Evolutionary conservation across 2,113 vertebrate genomes (phyloP), one percentile per base, ranked within the genome.

Genomic region (Prolemur simus): DNA sequence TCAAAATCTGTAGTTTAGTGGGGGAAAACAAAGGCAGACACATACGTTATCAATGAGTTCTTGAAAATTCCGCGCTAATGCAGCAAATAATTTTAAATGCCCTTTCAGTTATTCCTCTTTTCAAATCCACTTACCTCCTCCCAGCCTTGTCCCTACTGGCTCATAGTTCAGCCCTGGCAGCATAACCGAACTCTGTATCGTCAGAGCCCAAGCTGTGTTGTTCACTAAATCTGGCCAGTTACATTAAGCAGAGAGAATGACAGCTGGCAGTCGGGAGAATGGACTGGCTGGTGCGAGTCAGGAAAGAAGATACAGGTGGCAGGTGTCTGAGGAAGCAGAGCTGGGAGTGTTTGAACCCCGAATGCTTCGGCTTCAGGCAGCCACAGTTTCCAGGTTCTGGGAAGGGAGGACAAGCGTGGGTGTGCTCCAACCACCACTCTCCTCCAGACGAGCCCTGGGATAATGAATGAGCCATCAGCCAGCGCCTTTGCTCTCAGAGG

Each of bases 241-340:
- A 94, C 77, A 42, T 83, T 18, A 60, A 32, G 89, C 56, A 78
- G 42, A 94, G 73, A 74, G 74, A 42, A 39, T 32, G 94, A 49
- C 92, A 89, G 90, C 93, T 78, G 94, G 92, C 42, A 21, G 42
- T 21, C 71, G 82, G 66, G 88, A 89, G 71, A 69, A 42, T 15
- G 77, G 54, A 91, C 73, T 56, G 42, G 52, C 49, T 69, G 73
- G 73, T 77, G 78, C 47, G 45, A 60, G 76, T 85, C 78, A 49
- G 78, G 92, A 92, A 76, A 77, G 93, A 76, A 81, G 89, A 78
- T 86, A 94, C 97, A 97, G 97, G 97, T 94, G 88, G 95, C 68
- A 82, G 91, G 71, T 89, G 68, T 94, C 92, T 93, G 42, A 78
- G 37, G 78, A 81, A 78, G 66, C 87, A 82, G 68, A 80, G 60